A percentile compares a stretch with the other conserved stretches of the same genome.
These are phyloP conservation scores for Engraulis encrasicolus DNA, from an alignment of 2,113 vertebrate genomes.

Conservation along the genomic window DNA sequence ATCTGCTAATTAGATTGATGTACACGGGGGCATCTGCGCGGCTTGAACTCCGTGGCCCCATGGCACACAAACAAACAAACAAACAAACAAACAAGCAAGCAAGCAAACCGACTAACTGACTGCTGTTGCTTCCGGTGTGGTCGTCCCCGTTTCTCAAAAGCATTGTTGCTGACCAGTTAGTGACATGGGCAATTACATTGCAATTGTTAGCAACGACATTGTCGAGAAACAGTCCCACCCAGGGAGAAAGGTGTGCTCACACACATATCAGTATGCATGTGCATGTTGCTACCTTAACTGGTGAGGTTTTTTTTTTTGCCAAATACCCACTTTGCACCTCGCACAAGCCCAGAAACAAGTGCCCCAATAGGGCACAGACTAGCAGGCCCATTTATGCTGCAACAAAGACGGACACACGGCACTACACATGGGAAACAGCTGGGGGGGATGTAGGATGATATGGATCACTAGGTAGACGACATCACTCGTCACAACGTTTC, in stretches of 20 bases:
- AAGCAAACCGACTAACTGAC: background rate
- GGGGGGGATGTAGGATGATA: background rate
- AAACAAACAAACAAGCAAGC: too few species aligned
- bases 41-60: background rate
- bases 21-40: background rate
- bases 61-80: too few species aligned
- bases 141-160: too few species aligned
- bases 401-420: background rate
- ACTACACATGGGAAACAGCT: background rate
- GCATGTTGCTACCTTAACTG: background rate
- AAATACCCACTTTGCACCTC: background rate
- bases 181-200: too few species aligned
- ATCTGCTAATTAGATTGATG: constrained; percentile 2
- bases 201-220: too few species aligned
- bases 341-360: background rate
- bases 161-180: too few species aligned
- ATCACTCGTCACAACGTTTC: background rate
- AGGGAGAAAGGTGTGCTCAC: too few species aligned
- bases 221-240: too few species aligned
- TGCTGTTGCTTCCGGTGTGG: background rate
- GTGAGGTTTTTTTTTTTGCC: background rate
- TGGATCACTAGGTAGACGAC: background rate
- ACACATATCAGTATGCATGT: too few species aligned
- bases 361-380: too few species aligned
- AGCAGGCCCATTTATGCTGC: background rate